phyloP scores from a whole-genome alignment of 2,888 invertebrate genomes.

The Cryptocephalus moraei region DNA sequence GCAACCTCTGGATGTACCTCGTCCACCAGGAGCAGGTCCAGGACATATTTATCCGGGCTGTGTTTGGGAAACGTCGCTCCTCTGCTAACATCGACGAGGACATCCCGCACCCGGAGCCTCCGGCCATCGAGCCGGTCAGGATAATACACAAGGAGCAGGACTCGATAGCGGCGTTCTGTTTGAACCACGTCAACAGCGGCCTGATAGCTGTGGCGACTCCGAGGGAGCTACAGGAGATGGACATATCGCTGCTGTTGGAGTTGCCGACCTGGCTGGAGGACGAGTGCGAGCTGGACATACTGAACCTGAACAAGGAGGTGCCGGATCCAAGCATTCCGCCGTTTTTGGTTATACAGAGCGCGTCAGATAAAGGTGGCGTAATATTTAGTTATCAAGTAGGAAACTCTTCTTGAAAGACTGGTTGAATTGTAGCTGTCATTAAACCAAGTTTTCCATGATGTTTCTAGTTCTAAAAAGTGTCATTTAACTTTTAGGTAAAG shows the following conservation, averaged over 20 bases:
- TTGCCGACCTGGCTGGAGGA: conserved; percentile 92
- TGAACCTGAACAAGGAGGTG: conserved; percentile 63
- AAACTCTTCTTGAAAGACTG: no score
- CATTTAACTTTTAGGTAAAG: conserved; percentile 22
- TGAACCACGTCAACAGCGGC: conserved; percentile 81
- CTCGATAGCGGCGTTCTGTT: conserved; percentile 92
- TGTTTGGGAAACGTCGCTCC: conserved; percentile 73
- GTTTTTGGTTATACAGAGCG: conserved; percentile 82
- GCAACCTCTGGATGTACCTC: conserved; percentile 86
- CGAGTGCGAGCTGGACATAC: conserved; percentile 93
- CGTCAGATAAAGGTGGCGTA: conserved; percentile 40
- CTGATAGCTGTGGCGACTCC: conserved; percentile 85
- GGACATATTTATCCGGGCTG: conserved; percentile 87
- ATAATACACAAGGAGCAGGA: conserved; percentile 99
- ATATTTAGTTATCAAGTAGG: no score
- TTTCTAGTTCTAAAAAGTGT: no score
- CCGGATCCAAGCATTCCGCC: conserved; percentile 49
- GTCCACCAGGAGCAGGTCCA: conserved; percentile 88
- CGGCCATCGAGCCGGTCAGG: conserved; percentile 68
- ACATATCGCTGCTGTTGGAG: conserved; percentile 83
- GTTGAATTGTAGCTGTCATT: no score
- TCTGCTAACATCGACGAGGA: conserved; percentile 43
- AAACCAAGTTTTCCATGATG: no score
- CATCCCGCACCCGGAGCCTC: conserved; percentile 34
- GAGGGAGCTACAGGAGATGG: conserved; percentile 95